Base-by-base conservation (phyloP, 2,888 invertebrate genomes). In the Cryptocheilus praepositus region DNA sequence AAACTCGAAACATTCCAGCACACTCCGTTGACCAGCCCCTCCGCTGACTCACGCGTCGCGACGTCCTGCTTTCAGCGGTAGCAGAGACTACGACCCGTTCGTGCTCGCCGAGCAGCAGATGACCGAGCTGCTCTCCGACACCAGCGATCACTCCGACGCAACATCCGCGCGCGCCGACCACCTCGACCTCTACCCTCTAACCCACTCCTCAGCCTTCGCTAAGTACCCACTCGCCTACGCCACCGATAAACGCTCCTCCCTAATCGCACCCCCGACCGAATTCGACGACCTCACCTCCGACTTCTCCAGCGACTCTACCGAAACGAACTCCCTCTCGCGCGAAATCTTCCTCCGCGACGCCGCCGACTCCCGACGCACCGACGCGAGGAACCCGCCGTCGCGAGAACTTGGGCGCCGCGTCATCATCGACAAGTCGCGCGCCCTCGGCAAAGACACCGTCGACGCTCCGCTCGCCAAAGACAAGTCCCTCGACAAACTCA, bases 101-200 rank as follows among this genome's bases (percentile, higher is more conserved):
- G 89, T 92, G 77, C 92, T 93, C 76, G 95, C 95, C 56, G 94
- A 95, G 89, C 93, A 93, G 74, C 95, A 96, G 89, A 92, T 95
- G 90, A 93, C 94, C 89, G 95, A 95, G 85, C 91, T 96, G 44
- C 92, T 95, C 89, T 93, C 93, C 69, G 93, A 93, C 77, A 92
- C 92, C 63, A 88, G 90, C 77, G 89, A 88, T 71, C 86, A 88
- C 51, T 88, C 89, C 57, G 81, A 61, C 79, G 83, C 19, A 15
- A 21, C 44, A 0, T 18, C 49, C 49, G 16, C 49, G 3, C 49
- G 16, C 18, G 16, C 49, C 11, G 4, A 78, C 63, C 60, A 76
- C 15, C 54, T 76, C 77, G 13, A 36, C 11, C 71, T 77, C 76
- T 80, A 82, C 80, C 84, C 88, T 57, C 73, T 88, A 18, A 83